These are phyloP conservation scores for Rousettus madagascariensis DNA, from an alignment of 2,797 vertebrate species.

Conservation along the genomic window DNA sequence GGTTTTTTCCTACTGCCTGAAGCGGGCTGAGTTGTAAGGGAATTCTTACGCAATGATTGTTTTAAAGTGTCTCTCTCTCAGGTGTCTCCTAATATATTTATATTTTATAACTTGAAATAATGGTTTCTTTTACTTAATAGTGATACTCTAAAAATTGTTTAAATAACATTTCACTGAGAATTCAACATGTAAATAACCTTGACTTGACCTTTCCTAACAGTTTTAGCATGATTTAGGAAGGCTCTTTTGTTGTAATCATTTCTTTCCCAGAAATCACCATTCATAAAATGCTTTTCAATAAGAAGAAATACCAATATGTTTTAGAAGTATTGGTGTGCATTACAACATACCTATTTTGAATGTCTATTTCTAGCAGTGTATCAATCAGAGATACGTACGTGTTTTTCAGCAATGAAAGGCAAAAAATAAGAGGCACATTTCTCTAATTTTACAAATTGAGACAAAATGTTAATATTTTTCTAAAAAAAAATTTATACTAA, in stretches of 20 bases:
- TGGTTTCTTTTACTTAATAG: constrained; percentile 6
- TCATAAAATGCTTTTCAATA: constrained; percentile 7
- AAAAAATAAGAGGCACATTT: background rate
- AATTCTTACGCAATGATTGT: background rate
- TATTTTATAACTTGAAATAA: constrained; percentile 43
- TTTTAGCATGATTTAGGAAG: constrained; percentile 50
- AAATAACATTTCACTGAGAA: constrained; percentile 60
- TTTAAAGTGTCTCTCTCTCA: background rate
- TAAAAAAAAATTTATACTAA: background rate
- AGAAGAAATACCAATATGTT: background rate
- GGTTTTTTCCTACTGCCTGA: constrained; percentile 48
- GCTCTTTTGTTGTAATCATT: background rate
- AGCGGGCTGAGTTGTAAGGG: background rate
- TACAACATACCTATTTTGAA: background rate
- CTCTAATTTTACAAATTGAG: background rate
- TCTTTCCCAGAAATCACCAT: constrained; percentile 22
- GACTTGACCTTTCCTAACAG: constrained; percentile 14
- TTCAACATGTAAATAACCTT: constrained; percentile 47
- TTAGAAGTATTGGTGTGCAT: background rate
- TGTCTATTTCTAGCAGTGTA: background rate
- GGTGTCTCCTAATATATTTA: background rate
- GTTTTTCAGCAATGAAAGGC: background rate
- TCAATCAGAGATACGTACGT: background rate
- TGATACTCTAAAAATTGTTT: background rate
- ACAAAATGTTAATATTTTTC: background rate